Evolutionary conservation across 2,888 invertebrate species (phyloP).

Genomic region (Thecocarcelia acutangulata): DNA sequence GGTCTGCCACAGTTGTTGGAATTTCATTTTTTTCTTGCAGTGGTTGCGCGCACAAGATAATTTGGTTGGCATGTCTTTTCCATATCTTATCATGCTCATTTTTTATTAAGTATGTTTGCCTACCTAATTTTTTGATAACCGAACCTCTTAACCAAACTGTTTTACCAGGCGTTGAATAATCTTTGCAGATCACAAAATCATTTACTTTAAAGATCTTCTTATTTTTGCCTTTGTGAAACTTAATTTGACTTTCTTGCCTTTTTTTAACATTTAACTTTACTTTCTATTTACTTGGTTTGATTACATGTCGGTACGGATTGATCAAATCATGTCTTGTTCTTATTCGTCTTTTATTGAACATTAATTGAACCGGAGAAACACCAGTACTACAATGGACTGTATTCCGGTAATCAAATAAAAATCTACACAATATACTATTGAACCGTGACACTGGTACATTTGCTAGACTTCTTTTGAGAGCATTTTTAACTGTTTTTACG

Average conservation of each 20-base stretch:
- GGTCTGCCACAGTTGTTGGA: constrained; percentile 21
- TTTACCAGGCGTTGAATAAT: constrained; percentile 31
- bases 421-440: constrained; percentile 49
- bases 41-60: constrained; percentile 7
- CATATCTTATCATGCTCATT: neutral
- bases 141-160: constrained; percentile 13
- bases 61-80: constrained; percentile 52
- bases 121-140: constrained; percentile 24
- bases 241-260: constrained; percentile 33
- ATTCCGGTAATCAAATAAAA: constrained; percentile 67
- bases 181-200: constrained; percentile 21
- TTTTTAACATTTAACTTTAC: constrained; percentile 11
- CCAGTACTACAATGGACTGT: constrained; percentile 47
- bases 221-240: constrained; percentile 26
- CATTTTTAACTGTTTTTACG: constrained; percentile 65
- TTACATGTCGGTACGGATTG: constrained; percentile 45
- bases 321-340: constrained; percentile 63
- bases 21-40: neutral
- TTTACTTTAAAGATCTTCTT: constrained; percentile 15
- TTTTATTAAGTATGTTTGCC: constrained; percentile 45
- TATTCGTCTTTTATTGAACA: constrained; percentile 64
- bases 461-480: constrained; percentile 57
- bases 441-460: constrained; percentile 46
- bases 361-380: constrained; percentile 61
- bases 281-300: neutral